A percentile compares a stretch with the other conserved stretches of the same genome.
phyloP scores from a whole-genome alignment of 2,113 vertebrate species.

The Theropithecus gelada region DNA sequence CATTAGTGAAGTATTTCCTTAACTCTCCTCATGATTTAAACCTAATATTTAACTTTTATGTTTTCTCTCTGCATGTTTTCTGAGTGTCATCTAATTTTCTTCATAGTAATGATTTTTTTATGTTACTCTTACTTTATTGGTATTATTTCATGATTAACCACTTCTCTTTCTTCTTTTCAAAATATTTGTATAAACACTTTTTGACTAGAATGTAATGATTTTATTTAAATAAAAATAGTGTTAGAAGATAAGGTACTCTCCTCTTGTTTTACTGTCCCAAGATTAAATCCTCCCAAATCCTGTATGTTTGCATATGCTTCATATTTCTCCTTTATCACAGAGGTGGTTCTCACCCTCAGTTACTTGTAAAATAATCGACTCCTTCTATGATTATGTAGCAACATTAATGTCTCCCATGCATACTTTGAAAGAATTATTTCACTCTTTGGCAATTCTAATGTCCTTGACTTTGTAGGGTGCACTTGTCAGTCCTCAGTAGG shows the following conservation, averaged over 20 bases:
- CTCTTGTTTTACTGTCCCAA: conserved; percentile 22
- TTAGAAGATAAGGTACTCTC: not conserved
- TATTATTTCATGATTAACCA: not conserved
- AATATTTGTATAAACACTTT: not conserved
- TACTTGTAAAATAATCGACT: conserved; percentile 54
- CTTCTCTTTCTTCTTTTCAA: not conserved
- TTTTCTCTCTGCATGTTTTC: not conserved
- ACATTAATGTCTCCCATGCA: conserved; percentile 53
- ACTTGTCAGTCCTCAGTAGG: conserved; percentile 51
- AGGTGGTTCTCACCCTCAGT: not conserved
- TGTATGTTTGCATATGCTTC: not conserved
- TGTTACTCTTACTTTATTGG: not conserved
- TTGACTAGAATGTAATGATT: not conserved
- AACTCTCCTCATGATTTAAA: not conserved
- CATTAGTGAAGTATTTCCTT: not conserved
- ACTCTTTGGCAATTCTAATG: conserved; percentile 49
- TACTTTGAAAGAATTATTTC: conserved; percentile 58
- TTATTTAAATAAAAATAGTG: not conserved
- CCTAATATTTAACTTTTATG: not conserved
- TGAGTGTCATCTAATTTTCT: not conserved
- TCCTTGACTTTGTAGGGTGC: conserved; percentile 58
- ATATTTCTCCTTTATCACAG: conserved; percentile 38
- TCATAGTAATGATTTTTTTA: not conserved
- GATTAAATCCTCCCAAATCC: not conserved
- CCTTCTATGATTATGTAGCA: conserved; percentile 55